Conservation (phyloP, 2,113 vertebrate species). For the Chlorodrepanis virens region DNA sequence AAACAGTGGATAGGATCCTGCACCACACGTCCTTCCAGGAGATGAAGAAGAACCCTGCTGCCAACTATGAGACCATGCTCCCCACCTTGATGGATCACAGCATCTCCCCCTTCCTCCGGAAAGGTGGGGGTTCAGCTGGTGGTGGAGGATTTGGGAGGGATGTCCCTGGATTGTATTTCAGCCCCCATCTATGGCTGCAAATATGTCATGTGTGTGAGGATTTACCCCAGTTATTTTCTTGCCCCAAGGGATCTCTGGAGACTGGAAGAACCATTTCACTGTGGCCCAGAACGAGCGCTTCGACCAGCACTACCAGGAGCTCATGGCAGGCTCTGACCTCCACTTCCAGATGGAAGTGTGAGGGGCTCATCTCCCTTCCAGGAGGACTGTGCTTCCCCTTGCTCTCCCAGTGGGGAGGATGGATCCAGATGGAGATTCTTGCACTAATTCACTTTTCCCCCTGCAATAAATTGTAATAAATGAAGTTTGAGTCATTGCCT, state of each 20-base stretch:
- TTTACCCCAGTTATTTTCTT: not conserved
- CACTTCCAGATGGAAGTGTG: constrained; percentile 52
- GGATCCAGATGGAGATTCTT: not conserved
- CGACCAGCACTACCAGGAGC: constrained; percentile 45
- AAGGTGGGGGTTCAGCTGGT: not conserved
- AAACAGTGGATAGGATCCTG: constrained; percentile 58
- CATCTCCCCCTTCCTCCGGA: constrained; percentile 63
- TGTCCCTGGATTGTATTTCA: not conserved
- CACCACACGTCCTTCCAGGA: constrained; percentile 71
- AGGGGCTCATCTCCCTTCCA: not conserved
- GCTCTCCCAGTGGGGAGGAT: fast-evolving
- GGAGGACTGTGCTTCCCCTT: not conserved
- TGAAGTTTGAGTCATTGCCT: not conserved
- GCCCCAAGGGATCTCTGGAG: constrained; percentile 37
- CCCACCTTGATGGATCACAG: constrained; percentile 27
- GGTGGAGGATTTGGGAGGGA: not conserved
- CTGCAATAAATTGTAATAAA: not conserved
- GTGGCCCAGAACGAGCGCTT: constrained; percentile 68
- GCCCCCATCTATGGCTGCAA: not conserved
- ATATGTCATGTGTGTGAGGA: not conserved
- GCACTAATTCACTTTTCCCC: fast-evolving
- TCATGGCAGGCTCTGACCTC: constrained; percentile 51
- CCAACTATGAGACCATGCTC: constrained; percentile 69
- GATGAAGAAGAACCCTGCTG: constrained; percentile 76
- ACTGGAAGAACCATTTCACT: constrained; percentile 76